Evolutionary conservation across 2,113 vertebrate species (phyloP).

Genomic region (Vicugna pacos): DNA sequence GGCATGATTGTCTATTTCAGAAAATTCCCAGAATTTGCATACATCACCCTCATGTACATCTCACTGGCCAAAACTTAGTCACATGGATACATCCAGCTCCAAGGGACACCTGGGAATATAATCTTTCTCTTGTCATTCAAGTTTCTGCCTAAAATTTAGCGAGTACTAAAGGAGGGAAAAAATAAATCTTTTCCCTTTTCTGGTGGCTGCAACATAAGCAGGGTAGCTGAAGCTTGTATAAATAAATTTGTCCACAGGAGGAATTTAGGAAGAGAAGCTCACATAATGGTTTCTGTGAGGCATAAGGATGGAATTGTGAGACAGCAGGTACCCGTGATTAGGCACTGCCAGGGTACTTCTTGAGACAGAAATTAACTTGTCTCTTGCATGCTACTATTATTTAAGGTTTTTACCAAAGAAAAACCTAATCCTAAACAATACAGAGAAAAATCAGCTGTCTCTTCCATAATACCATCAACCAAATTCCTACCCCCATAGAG

Average conservation of each 20-base stretch:
- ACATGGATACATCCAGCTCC: neutral
- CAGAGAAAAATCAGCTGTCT: neutral
- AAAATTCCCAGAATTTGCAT: neutral
- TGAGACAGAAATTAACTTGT: slow-evolving; percentile 10
- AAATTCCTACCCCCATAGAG: neutral
- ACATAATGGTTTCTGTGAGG: neutral
- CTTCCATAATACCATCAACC: neutral
- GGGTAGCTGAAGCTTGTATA: neutral
- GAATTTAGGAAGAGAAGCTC: neutral
- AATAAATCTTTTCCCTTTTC: neutral
- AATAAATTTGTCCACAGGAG: neutral
- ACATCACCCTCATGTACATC: neutral
- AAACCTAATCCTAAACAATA: neutral
- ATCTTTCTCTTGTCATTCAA: neutral
- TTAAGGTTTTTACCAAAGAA: neutral
- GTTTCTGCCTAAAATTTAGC: neutral
- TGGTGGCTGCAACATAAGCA: neutral
- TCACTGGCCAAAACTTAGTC: neutral
- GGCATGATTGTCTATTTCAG: neutral
- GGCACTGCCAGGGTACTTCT: neutral
- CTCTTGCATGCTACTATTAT: neutral
- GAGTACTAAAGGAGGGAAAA: neutral
- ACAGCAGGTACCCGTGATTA: neutral
- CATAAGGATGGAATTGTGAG: neutral
- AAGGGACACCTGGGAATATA: neutral